These are phyloP conservation scores for Meriones unguiculatus DNA, from an alignment of 2,113 vertebrate genomes.

Conservation along the genomic window DNA sequence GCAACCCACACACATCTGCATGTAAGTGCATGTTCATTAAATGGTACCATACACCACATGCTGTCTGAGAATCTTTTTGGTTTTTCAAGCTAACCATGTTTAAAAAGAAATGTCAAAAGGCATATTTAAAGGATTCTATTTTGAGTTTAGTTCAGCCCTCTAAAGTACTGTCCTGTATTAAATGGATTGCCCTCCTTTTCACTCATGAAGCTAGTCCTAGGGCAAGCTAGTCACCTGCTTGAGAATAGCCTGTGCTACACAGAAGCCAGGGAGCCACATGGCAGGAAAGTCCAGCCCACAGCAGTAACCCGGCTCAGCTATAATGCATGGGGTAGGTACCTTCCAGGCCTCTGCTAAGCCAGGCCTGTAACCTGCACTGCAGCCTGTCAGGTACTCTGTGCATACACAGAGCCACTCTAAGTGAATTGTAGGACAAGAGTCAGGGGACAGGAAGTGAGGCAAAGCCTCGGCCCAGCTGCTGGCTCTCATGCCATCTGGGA, in stretches of 20 bases:
- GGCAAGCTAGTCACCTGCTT: not conserved
- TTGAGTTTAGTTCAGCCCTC: not conserved
- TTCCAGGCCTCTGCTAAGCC: not conserved
- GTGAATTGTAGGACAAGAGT: conserved; percentile 46
- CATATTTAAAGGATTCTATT: not conserved
- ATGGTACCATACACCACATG: not conserved
- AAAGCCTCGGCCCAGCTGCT: not conserved
- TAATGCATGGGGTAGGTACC: not conserved
- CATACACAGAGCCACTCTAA: not conserved
- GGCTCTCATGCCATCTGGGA: not conserved
- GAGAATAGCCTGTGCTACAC: not conserved
- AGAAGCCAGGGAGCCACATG: not conserved
- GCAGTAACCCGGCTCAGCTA: not conserved
- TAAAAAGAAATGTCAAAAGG: conserved; percentile 17
- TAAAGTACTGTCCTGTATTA: not conserved
- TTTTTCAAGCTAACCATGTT: not conserved
- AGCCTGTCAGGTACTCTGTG: not conserved
- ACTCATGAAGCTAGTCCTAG: not conserved
- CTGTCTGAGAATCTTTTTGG: not conserved
- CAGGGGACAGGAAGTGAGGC: conserved; percentile 32
- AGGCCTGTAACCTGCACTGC: not conserved
- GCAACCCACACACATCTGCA: not conserved
- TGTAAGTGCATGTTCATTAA: not conserved
- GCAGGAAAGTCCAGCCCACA: not conserved
- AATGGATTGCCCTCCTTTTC: not conserved